Percentiles rank a stretch among this genome's conserved stretches.
Conservation (phyloP, 2,888 invertebrate species). For the Sinohyriopsis cumingii region DNA sequence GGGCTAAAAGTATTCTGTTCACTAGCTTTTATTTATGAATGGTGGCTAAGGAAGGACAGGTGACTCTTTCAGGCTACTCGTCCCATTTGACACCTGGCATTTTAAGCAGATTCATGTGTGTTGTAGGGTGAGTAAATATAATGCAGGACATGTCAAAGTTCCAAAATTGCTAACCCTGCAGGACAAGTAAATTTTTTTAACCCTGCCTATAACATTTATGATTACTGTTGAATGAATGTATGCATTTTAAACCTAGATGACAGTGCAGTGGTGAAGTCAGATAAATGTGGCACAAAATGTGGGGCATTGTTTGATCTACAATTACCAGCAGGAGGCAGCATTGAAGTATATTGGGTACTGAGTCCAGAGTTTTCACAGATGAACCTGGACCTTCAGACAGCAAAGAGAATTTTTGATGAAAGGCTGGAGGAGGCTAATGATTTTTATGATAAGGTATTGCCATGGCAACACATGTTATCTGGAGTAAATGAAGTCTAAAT, state of each 20-base stretch:
- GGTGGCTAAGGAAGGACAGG: too few species aligned
- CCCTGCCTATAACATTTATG: background rate
- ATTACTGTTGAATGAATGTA: background rate
- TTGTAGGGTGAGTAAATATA: too few species aligned
- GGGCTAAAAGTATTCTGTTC: too few species aligned
- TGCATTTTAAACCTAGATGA: constrained; percentile 20
- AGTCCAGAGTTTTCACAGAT: constrained; percentile 5
- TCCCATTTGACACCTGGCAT: too few species aligned
- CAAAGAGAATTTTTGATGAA: background rate
- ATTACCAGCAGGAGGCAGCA: constrained; percentile 37
- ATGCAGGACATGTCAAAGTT: too few species aligned
- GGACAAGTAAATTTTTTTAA: background rate
- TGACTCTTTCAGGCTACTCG: too few species aligned
- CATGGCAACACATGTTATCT: background rate
- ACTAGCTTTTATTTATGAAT: too few species aligned
- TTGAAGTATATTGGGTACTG: constrained; percentile 31
- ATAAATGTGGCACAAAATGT: constrained; percentile 55
- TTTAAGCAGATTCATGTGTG: too few species aligned
- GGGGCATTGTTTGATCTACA: constrained; percentile 50
- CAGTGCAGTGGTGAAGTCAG: constrained; percentile 27
- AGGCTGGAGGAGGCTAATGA: constrained; percentile 6
- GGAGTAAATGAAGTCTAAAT: too few species aligned
- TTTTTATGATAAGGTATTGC: constrained; percentile 15
- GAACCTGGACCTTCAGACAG: constrained; percentile 7
- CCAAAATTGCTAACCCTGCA: too few species aligned